These are phyloP conservation scores for Monomorium pharaonis DNA, from an alignment of 1,140 invertebrate species.

Conservation along the genomic window DNA sequence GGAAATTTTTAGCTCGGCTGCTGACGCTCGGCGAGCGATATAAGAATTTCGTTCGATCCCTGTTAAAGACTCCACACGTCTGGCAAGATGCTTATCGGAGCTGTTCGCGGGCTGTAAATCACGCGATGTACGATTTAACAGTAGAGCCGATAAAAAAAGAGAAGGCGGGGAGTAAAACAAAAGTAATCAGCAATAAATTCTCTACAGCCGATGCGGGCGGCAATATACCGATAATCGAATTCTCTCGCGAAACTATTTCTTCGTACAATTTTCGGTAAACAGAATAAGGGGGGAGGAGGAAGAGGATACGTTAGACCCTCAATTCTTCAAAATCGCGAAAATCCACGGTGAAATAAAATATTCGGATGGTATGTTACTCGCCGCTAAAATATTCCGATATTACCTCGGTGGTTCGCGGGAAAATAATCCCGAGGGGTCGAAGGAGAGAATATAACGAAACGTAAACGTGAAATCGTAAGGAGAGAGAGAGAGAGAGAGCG, in stretches of 20 bases:
- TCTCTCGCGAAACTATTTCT: not conserved
- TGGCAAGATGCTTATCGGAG: constrained; percentile 24
- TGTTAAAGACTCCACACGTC: constrained; percentile 2
- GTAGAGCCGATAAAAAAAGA: not conserved
- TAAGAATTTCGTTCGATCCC: not conserved
- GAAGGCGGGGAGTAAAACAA: not conserved
- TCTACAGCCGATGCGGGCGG: not conserved
- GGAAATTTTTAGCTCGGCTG: too few relatives aligned
- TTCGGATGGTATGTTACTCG: not conserved
- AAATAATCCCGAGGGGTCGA: not conserved
- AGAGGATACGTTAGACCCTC: too few relatives aligned
- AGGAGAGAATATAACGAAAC: not conserved
- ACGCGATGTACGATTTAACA: not conserved
- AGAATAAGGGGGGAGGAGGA: not conserved
- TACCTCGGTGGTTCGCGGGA: too few relatives aligned
- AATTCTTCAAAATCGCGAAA: not conserved
- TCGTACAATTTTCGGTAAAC: not conserved
- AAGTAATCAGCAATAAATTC: constrained; percentile 31
- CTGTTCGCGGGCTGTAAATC: not conserved
- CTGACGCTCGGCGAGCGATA: too few relatives aligned
- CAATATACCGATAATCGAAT: not conserved
- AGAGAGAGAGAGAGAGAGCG: too few relatives aligned
- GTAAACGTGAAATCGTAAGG: not conserved
- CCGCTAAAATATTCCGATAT: constrained; percentile 5
- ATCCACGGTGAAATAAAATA: not conserved